These are phyloP conservation scores for Platichthys flesus DNA, from an alignment of 2,113 vertebrate species.

Conservation along the genomic window DNA sequence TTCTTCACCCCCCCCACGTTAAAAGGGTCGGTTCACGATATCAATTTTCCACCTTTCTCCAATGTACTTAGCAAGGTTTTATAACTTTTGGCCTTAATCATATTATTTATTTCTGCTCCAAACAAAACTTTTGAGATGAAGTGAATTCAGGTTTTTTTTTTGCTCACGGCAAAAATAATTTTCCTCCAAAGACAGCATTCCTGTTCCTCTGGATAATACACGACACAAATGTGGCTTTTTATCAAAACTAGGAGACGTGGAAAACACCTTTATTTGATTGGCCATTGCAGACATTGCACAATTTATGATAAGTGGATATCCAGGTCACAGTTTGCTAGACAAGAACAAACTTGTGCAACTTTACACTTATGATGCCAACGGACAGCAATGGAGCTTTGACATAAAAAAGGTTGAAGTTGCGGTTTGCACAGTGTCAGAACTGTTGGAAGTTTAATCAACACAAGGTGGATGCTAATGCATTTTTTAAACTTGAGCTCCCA, in stretches of 20 bases:
- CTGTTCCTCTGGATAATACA: neutral
- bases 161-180: neutral
- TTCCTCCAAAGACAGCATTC: neutral
- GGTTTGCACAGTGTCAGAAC: neutral
- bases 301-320: neutral
- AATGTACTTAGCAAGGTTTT: too few relatives aligned
- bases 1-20: neutral
- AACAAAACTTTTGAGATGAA: neutral
- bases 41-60: neutral
- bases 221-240: neutral
- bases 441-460: neutral
- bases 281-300: neutral
- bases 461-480: neutral
- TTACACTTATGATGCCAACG: neutral
- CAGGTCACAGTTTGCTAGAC: neutral
- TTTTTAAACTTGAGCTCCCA: neutral
- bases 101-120: neutral
- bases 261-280: neutral
- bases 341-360: neutral
- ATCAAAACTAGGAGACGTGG: slow-evolving; percentile 1
- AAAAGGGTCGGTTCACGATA: neutral
- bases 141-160: too few relatives aligned
- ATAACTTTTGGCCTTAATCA: neutral
- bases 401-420: neutral
- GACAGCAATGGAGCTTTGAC: neutral